Evolutionary conservation across 1,140 invertebrate genomes (phyloP).

Genomic region (Rhagoletis zephyria): DNA sequence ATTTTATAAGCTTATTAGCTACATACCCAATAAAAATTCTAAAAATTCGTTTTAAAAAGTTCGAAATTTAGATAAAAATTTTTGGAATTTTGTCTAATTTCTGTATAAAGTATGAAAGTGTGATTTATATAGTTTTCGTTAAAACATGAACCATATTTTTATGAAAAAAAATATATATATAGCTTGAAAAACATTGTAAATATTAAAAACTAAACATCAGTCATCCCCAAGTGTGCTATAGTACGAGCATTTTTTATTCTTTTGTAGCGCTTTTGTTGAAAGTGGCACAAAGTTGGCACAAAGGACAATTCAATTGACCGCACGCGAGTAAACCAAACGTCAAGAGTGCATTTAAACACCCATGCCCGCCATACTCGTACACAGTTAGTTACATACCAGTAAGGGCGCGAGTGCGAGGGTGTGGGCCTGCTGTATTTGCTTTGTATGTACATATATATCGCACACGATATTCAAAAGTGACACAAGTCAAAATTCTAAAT

Average conservation of each 20-base stretch:
- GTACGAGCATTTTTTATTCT: background rate
- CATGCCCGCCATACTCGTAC: background rate
- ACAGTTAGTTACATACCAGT: background rate
- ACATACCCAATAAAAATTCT: too few relatives aligned
- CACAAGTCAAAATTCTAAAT: too few relatives aligned
- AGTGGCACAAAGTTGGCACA: constrained; percentile 45
- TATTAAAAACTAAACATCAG: background rate
- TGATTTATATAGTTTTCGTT: too few relatives aligned
- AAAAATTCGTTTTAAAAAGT: too few relatives aligned
- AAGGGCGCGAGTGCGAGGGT: background rate
- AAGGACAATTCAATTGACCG: constrained; percentile 47
- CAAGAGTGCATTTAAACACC: background rate
- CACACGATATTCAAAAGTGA: too few relatives aligned
- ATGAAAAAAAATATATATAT: too few relatives aligned
- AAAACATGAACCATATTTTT: too few relatives aligned
- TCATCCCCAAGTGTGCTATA: background rate
- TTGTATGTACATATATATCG: background rate
- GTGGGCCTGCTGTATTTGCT: background rate
- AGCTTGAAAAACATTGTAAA: too few relatives aligned
- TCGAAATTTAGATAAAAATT: too few relatives aligned
- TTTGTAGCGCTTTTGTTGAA: background rate
- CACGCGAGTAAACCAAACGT: background rate
- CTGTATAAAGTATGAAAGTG: too few relatives aligned
- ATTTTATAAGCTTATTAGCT: too few relatives aligned
- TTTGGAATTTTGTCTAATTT: too few relatives aligned